Evolutionary conservation across 2,797 vertebrate genomes (phyloP).

Genomic region (Selene dorsalis): DNA sequence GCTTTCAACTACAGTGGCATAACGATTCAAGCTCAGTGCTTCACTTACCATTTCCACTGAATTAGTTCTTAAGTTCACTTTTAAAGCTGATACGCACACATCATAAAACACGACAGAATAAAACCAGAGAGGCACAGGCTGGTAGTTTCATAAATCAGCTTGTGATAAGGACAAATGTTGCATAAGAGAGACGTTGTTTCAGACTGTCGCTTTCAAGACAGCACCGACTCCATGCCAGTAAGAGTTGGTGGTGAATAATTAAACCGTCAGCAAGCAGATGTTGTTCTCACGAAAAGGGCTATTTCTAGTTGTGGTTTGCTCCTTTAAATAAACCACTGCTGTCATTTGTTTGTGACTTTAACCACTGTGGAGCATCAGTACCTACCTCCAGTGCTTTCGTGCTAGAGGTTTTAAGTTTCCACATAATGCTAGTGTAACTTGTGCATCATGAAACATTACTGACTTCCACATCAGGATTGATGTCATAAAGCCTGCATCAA

Average conservation of each 20-base stretch:
- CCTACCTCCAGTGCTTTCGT: not conserved
- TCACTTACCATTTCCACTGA: too few species aligned
- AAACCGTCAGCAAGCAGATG: not conserved
- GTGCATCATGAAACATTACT: not conserved
- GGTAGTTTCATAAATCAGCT: too few species aligned
- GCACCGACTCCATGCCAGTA: not conserved
- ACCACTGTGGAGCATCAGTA: too few species aligned
- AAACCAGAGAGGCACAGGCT: too few species aligned
- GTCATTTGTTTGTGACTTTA: not conserved
- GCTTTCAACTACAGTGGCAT: too few species aligned
- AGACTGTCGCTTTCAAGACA: too few species aligned
- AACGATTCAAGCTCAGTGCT: too few species aligned
- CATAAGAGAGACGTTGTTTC: not conserved
- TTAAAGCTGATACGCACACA: too few species aligned
- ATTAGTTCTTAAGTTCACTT: too few species aligned
- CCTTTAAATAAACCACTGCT: not conserved
- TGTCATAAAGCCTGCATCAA: not conserved
- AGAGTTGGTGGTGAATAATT: not conserved
- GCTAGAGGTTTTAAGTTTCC: not conserved
- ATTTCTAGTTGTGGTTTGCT: not conserved
- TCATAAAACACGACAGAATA: too few species aligned
- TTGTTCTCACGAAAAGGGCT: too few species aligned
- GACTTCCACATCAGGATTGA: not conserved
- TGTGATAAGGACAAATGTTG: not conserved
- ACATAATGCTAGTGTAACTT: constrained; percentile 7